Evolutionary conservation across 2,113 vertebrate genomes (phyloP).

Genomic region (Dissostichus mawsoni): DNA sequence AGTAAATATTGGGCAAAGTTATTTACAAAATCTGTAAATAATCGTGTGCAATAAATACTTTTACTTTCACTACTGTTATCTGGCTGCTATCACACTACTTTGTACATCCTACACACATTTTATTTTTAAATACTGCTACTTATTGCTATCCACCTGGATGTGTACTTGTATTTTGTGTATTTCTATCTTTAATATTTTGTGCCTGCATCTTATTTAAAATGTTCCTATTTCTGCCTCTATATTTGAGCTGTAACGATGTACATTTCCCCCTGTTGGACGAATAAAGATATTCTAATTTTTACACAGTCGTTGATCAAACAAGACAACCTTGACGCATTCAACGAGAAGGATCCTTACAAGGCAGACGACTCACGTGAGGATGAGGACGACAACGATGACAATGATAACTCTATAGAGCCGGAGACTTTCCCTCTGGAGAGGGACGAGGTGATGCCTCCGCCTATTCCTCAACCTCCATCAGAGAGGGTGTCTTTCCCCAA

Average conservation of each 20-base stretch:
- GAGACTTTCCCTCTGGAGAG: constrained; percentile 94
- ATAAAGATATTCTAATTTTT: background rate
- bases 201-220: no score
- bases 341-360: constrained; percentile 97
- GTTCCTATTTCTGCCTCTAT: background rate
- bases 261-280: no score
- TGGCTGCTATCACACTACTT: no score
- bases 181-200: no score
- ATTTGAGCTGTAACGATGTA: background rate
- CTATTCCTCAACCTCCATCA: constrained; percentile 89
- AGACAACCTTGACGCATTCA: constrained; percentile 98
- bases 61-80: no score
- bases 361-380: constrained; percentile 94
- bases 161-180: no score
- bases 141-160: no score
- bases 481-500: constrained; percentile 95
- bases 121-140: no score
- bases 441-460: constrained; percentile 96
- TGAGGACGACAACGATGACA: constrained; percentile 95
- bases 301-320: constrained; percentile 94
- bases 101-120: no score
- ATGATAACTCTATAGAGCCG: constrained; percentile 91
- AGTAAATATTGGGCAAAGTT: no score
- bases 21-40: no score
- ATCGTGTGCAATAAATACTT: no score